These are phyloP conservation scores for Pyrocoelia pectoralis DNA, from an alignment of 2,888 invertebrate species.

Conservation along the genomic window DNA sequence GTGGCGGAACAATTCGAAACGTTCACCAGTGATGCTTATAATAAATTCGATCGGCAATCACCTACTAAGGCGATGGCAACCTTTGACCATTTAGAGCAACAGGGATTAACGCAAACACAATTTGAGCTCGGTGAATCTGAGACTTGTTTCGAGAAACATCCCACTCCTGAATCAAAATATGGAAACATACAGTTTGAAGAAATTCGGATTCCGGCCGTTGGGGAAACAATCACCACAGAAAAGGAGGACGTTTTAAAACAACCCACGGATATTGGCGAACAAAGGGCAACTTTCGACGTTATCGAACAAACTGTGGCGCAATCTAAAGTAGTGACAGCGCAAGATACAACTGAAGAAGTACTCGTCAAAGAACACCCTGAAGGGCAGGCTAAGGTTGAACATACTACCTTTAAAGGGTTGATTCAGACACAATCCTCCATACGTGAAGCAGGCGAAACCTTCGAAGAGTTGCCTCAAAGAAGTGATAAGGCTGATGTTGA, in stretches of 20 bases:
- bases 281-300: slow-evolving; percentile 52
- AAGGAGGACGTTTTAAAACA: slow-evolving; percentile 57
- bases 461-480: slow-evolving; percentile 56
- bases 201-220: slow-evolving; percentile 60
- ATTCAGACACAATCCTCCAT: slow-evolving; percentile 56
- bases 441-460: slow-evolving; percentile 57
- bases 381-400: slow-evolving; percentile 60
- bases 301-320: slow-evolving; percentile 60
- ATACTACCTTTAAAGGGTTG: slow-evolving; percentile 59
- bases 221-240: slow-evolving; percentile 61
- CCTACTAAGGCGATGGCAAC: slow-evolving; percentile 61
- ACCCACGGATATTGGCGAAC: slow-evolving; percentile 49
- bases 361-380: slow-evolving; percentile 49
- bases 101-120: slow-evolving; percentile 65
- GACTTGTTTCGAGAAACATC: slow-evolving; percentile 60
- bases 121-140: slow-evolving; percentile 68
- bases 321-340: slow-evolving; percentile 55
- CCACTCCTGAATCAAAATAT: slow-evolving; percentile 59
- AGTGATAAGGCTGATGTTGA: slow-evolving; percentile 57
- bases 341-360: slow-evolving; percentile 49
- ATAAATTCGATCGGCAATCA: slow-evolving; percentile 57
- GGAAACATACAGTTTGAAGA: slow-evolving; percentile 59
- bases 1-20: slow-evolving; percentile 66
- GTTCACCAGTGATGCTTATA: slow-evolving; percentile 64
- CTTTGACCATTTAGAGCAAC: slow-evolving; percentile 63